phyloP scores from a whole-genome alignment of 2,888 invertebrate species.

The Steinernema hermaphroditum region DNA sequence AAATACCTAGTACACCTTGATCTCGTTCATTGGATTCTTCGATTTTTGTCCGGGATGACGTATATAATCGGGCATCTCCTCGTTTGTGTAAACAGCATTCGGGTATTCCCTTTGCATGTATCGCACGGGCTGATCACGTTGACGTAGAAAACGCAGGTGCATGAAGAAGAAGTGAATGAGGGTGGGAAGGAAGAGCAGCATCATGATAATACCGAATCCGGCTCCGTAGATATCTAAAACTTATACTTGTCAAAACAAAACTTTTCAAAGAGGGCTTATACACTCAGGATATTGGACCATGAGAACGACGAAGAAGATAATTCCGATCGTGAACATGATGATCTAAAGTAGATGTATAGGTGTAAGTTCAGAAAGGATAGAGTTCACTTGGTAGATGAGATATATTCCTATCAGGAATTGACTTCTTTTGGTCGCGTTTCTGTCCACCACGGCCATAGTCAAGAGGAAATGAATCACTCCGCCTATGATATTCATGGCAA shows the following conservation, averaged over 20 bases:
- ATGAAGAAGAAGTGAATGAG: slow-evolving; percentile 3
- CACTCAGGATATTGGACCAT: background rate
- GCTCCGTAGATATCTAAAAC: slow-evolving; percentile 14
- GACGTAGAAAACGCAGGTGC: background rate
- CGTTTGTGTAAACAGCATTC: background rate
- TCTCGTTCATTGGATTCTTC: too few species aligned
- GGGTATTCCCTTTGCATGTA: background rate
- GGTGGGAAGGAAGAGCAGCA: background rate
- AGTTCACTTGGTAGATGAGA: background rate
- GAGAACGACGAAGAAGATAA: background rate
- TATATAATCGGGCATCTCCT: background rate
- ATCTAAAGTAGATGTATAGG: background rate
- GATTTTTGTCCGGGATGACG: background rate
- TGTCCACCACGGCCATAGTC: background rate
- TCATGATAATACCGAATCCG: background rate
- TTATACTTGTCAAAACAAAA: background rate
- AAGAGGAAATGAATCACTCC: background rate
- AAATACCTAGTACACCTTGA: too few species aligned
- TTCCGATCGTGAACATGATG: background rate
- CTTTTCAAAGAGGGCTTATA: background rate
- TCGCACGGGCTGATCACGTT: background rate
- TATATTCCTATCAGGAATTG: background rate
- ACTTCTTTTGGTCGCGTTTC: background rate
- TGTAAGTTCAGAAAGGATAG: background rate
- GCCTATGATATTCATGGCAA: slow-evolving; percentile 4